Conservation (phyloP, 2,113 vertebrate species). For the Oncorhynchus masou region DNA sequence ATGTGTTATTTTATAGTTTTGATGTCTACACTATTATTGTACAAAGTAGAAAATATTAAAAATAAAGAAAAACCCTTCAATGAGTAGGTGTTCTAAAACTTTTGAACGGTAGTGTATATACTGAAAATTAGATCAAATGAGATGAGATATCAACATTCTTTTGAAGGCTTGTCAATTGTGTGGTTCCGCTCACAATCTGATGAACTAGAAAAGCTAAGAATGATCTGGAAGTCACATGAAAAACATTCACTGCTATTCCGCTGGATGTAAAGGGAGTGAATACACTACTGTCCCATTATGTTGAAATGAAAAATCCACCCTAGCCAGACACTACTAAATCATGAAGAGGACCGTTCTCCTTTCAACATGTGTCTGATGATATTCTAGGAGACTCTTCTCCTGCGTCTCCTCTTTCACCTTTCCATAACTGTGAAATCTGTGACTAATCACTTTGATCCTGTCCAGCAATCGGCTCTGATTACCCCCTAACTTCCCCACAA, state of each 20-base stretch:
- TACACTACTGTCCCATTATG: neutral
- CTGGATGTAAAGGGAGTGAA: no score
- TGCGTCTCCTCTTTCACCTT: conserved; percentile 28
- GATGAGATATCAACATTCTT: neutral
- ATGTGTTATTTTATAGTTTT: no score
- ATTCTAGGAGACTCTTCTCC: conserved; percentile 11
- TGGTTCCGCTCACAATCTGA: no score
- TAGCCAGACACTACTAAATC: conserved; percentile 23
- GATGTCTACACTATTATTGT: no score
- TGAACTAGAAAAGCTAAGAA: no score
- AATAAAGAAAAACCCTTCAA: no score
- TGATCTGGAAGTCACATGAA: no score
- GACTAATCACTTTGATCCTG: conserved; percentile 30
- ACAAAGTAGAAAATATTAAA: no score
- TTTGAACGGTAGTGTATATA: neutral
- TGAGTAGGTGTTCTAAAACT: no score
- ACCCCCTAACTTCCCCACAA: neutral
- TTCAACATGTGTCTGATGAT: conserved; percentile 19
- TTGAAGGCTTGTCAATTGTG: no score
- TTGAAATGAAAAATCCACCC: neutral
- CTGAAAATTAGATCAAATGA: conserved; percentile 1
- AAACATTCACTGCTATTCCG: neutral
- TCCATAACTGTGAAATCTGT: conserved; percentile 35
- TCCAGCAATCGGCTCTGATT: conserved; percentile 8
- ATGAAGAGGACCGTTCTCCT: conserved; percentile 24